Evolutionary conservation across 1,140 invertebrate species (phyloP).

Genomic region (Caenorhabditis elegans): WBcel235 BX284605.5:11657001-11657500

Average conservation of each 20-base stretch:
- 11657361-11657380: neutral
- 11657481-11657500: too few relatives aligned
- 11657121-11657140: too few relatives aligned
- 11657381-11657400: neutral
- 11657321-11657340: neutral
- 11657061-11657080: neutral
- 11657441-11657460: neutral
- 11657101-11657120: too few relatives aligned
- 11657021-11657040: too few relatives aligned
- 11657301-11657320: too few relatives aligned
- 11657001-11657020: neutral
- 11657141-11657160: too few relatives aligned
- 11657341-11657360: neutral
- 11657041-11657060: neutral
- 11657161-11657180: too few relatives aligned
- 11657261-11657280: neutral
- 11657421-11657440: neutral
- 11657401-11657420: neutral
- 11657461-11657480: neutral
- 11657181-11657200: too few relatives aligned
- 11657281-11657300: neutral
- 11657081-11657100: too few relatives aligned
- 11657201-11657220: too few relatives aligned
- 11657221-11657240: too few relatives aligned
- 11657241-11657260: too few relatives aligned